phyloP scores from a whole-genome alignment of 2,113 vertebrate species.

The Chionodraco myersi region DNA sequence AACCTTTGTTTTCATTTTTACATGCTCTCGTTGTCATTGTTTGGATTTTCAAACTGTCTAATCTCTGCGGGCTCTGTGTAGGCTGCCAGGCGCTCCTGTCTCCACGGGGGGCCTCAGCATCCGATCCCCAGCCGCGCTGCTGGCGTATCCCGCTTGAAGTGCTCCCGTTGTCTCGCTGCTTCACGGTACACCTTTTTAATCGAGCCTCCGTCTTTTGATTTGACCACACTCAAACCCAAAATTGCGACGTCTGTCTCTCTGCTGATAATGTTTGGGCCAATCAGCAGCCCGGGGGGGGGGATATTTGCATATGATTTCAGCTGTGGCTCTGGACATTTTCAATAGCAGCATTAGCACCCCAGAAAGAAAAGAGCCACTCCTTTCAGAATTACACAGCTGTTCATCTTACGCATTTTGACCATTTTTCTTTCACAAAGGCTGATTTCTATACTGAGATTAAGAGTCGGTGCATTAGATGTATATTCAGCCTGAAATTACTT shows the following conservation, averaged over 20 bases:
- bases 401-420: slow-evolving; percentile 39
- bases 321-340: slow-evolving; percentile 76
- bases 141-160: slow-evolving; percentile 58
- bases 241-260: slow-evolving; percentile 74
- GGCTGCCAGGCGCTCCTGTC: slow-evolving; percentile 63
- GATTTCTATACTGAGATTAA: slow-evolving; percentile 54
- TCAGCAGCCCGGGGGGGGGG: slow-evolving; percentile 69
- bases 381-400: slow-evolving; percentile 50
- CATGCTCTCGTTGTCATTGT: slow-evolving; percentile 60
- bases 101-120: slow-evolving; percentile 63
- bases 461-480: slow-evolving; percentile 31
- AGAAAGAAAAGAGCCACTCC: slow-evolving; percentile 64
- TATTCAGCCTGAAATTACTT: slow-evolving; percentile 39
- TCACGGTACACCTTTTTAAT: slow-evolving; percentile 75
- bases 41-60: slow-evolving; percentile 57
- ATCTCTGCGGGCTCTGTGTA: slow-evolving; percentile 59
- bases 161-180: slow-evolving; percentile 62
- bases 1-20: slow-evolving; percentile 44
- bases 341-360: slow-evolving; percentile 77
- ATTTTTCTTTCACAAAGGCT: slow-evolving; percentile 63
- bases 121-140: slow-evolving; percentile 56
- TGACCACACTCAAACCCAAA: slow-evolving; percentile 68
- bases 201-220: slow-evolving; percentile 75
- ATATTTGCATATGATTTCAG: slow-evolving; percentile 82
- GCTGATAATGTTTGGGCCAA: slow-evolving; percentile 80